Percentiles rank a stretch among this genome's conserved stretches.
These are phyloP conservation scores for Esox niger DNA, from an alignment of 2,113 vertebrate genomes.

Conservation along the genomic window DNA sequence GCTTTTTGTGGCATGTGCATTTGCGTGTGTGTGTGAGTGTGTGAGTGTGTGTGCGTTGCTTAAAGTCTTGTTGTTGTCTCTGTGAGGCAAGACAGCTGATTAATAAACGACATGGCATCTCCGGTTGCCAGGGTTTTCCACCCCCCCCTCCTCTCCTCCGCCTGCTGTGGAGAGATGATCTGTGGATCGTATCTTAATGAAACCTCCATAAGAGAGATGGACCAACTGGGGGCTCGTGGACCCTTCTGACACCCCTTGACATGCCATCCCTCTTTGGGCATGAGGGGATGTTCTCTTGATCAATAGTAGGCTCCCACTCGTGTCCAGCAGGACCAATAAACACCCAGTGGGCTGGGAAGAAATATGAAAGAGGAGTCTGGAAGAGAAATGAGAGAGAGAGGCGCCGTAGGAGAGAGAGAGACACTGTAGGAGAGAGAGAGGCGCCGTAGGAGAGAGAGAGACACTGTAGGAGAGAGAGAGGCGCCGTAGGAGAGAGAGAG, in stretches of 20 bases:
- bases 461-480: too few relatives aligned
- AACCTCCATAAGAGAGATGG: conserved; percentile 43
- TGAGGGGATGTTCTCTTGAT: conserved; percentile 40
- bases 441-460: too few relatives aligned
- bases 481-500: too few relatives aligned
- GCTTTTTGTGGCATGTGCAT: too few relatives aligned
- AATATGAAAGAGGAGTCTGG: not conserved
- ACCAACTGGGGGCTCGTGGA: conserved; percentile 31
- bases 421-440: conserved; percentile 1
- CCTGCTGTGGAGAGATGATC: conserved; percentile 31
- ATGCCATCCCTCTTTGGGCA: conserved; percentile 34
- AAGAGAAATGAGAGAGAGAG: conserved; percentile 19
- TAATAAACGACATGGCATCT: conserved; percentile 24
- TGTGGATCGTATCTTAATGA: conserved; percentile 54
- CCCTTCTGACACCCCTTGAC: conserved; percentile 31
- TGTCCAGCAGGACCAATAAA: conserved; percentile 39
- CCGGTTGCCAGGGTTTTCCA: conserved; percentile 15
- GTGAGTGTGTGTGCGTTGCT: not conserved
- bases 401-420: too few relatives aligned
- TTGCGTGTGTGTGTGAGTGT: not conserved
- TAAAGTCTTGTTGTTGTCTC: not conserved
- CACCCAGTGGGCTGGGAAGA: conserved; percentile 14
- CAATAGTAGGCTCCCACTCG: conserved; percentile 23
- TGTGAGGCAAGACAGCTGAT: conserved; percentile 5
- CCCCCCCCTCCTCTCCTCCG: not conserved